Evolutionary conservation across 2,888 invertebrate genomes (phyloP), one percentile per base, ranked within the genome.

Genomic region (Nomada flava): DNA sequence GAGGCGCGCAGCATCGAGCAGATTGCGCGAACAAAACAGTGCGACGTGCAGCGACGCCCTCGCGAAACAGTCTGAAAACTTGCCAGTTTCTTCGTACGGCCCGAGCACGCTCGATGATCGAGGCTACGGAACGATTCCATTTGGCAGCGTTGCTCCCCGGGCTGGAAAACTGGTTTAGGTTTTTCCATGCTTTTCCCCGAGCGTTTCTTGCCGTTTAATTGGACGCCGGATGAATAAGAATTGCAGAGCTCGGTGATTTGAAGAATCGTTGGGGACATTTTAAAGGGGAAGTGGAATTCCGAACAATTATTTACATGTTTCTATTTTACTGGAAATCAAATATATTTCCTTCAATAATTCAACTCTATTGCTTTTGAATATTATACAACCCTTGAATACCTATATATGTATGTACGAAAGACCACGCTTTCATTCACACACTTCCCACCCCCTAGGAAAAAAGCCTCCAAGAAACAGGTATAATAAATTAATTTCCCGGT

Each of bases 41-140:
- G 67, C 63, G 77, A 77, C 77, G 69, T 55, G 81, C 20, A 67
- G 53, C 36, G 47, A 59, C 63, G 71, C 60, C 50, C 53, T 53
- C 65, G 69, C 60, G 59, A 59, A 70, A 82, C 20, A 77, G 1
- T 36, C 78, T 68, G 82, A 78, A 82, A 57, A 71, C 67, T 71
- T 78, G 83, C 82, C 82, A 83, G 78, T 75, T 78, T 59, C 74
- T 83, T 82, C 62, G 65, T 52, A 20, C 18, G 36, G 23, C 29
- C 23, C 26, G 26, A n/a, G 42, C n/a, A 9, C 36, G 42, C 52
- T 26, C 23, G 57, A 68, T 80, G 69, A 82, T 80, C 81, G 67
- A 64, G 57, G 71, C 53, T 2, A 29, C 10, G 50, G 50, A 60
- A 65, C 20, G 64, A 15, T 74, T 69, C 74, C 47, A 74, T 81